Conservation (phyloP, 2,113 vertebrate genomes). For the Turdus rufiventris region DNA sequence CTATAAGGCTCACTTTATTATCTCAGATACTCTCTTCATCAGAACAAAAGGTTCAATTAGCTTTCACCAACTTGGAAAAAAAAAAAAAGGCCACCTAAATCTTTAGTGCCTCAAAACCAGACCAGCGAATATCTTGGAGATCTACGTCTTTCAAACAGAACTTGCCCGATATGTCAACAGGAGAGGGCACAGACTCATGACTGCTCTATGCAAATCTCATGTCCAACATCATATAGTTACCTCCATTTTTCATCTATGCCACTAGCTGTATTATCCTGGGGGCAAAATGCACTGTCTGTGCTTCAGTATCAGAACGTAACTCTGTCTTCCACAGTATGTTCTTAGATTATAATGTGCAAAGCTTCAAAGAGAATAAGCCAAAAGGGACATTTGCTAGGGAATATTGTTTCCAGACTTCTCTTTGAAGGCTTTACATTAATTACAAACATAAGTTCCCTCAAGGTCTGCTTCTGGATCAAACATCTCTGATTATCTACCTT, state of each 20-base stretch:
- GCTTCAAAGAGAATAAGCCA: background rate
- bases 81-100: background rate
- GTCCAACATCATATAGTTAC: background rate
- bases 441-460: background rate
- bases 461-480: background rate
- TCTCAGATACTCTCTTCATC: background rate
- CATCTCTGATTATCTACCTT: background rate
- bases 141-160: background rate
- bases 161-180: background rate
- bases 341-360: background rate
- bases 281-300: background rate
- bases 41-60: background rate
- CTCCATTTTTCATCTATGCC: background rate
- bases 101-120: background rate
- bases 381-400: background rate
- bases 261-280: background rate
- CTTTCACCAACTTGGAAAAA: background rate
- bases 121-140: background rate
- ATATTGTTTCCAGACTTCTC: background rate
- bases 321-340: background rate
- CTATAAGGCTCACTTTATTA: background rate
- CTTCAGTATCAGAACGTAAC: background rate
- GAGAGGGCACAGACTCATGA: background rate
- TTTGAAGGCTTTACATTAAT: background rate
- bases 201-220: background rate